Conservation (phyloP, 2,797 vertebrate species). For the Danio choprae region DNA sequence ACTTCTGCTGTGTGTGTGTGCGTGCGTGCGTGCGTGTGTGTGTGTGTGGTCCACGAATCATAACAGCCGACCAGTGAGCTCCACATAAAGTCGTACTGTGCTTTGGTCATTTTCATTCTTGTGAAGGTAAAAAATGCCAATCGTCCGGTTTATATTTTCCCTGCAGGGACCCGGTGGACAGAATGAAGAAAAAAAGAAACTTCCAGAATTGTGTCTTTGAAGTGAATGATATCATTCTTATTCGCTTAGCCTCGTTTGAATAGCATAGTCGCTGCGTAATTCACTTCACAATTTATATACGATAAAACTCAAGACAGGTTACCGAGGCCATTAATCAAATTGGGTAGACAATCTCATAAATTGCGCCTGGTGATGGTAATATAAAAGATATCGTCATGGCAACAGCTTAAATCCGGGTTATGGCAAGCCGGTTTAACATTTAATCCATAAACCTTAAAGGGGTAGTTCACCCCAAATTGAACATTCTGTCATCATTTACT, state of each 20-base stretch:
- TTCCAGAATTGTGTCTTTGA: not conserved
- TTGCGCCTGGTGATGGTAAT: constrained; percentile 1
- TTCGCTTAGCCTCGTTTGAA: constrained; percentile 13
- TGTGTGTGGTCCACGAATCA: constrained; percentile 40
- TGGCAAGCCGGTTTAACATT: too few species aligned
- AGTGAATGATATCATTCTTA: not conserved
- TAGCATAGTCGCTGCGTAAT: not conserved
- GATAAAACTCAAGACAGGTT: constrained; percentile 2
- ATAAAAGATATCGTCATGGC: constrained; percentile 60
- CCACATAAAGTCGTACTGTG: constrained; percentile 49
- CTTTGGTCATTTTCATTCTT: constrained; percentile 35
- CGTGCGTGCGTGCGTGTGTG: constrained; percentile 34
- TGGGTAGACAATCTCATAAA: constrained; percentile 12
- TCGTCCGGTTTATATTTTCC: constrained; percentile 9
- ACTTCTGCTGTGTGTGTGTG: constrained; percentile 60
- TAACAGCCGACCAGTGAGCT: constrained; percentile 9
- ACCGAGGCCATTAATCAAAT: constrained; percentile 7
- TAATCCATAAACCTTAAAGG: too few species aligned
- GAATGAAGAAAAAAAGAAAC: constrained; percentile 23
- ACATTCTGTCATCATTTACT: too few species aligned
- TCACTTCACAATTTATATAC: constrained; percentile 6
- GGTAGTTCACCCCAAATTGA: too few species aligned
- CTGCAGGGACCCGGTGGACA: constrained; percentile 9
- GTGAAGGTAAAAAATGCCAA: not conserved
- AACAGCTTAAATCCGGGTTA: constrained; percentile 47